Evolutionary conservation across 1,140 invertebrate genomes (phyloP), one percentile per base, ranked within the genome.

Genomic region (Akabosia matsudoensis): DNA sequence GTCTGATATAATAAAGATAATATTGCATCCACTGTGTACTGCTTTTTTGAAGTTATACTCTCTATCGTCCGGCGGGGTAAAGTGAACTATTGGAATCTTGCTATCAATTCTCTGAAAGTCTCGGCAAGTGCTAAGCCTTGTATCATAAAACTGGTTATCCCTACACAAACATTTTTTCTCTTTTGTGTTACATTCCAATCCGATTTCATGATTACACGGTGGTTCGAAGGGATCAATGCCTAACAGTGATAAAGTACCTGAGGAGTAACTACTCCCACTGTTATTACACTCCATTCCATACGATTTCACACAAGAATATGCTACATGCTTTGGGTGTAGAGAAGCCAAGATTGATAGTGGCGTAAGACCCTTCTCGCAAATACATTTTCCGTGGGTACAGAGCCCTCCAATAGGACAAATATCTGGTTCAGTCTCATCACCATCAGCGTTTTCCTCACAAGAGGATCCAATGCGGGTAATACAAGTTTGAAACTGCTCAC

Each of bases 121-220:
- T 34, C 28, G 7, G 22, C 67, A 70, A 30, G 7, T 30, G 3
- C 22, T 30, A 22, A 30, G 10, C 14, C 10, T 70, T 16, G 31
- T 22, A 30, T 70, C 67, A 70, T 70, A 72, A 51, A 72, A 72
- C 28, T 45, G 33, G 28, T 72, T 72, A 72, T 72, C 70, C 33
- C 30, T 72, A 26, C 70, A 72, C 13, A 45, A 51, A 37, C 70
- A 72, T 24, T 34, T 72, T 34, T 22, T 34, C 10, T 34, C 26
- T 14, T 72, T 34, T 22, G 10, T 18, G 18, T 16, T 33, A 30
- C 67, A 70, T 24, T 70, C 67, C 28, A 70, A 30, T 16, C 67
- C 67, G 22, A 70, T 14, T 24, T 30, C 28, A 30, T 13, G 24
- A 70, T 70, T 70, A 22, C 67, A 70, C 2, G 7, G 67, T 10